Base-by-base conservation (phyloP, 2,113 vertebrate species). In the Malurus cyaneus region DNA sequence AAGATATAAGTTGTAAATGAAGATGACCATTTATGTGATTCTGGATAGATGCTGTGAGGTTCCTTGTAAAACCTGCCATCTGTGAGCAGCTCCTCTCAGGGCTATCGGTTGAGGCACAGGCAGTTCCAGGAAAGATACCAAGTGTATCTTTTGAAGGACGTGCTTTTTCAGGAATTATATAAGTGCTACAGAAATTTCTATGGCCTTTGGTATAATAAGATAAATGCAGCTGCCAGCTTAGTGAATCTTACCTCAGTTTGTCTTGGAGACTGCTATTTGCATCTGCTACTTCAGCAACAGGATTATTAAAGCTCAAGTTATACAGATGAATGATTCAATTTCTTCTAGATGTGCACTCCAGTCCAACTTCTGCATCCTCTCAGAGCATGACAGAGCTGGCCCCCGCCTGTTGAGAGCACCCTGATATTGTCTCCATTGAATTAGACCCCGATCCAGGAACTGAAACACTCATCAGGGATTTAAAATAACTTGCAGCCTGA, bases 351-450 rank as follows among this genome's bases (percentile, higher is more conserved):
- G 94, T 54, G 28, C 41, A 73, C 64, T 97, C 95, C 21, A 97
- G 79, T 5, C 61, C 90, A 57, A 91, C 93, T 97, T 97, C 96
- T 1, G 96, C 94, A 64, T 98, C 97, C 66, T 97, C 91, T 12
- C 89, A 94, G 77, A 98, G 96, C 20, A 60, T 96, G 90, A 91
- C 80, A 49, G 96, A 97, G 89, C 96, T 97, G 92, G 96, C 96
- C 44, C 96, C 90, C 80, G 97, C 96, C 11, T 84, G 95, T 59
- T 98, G 97, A 21, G 97, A 97, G 71, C 93, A 93, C 54, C n/a
- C 66, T 95, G 80, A 97, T 96, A 80, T 97, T 98, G 97, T 98
- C 91, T 16, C 96, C 96, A 9, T 96, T 98, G 96, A 97, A 97
- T 93, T 98, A 74, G 97, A 92, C 97, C 97, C 97, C 5, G 97